Evolutionary conservation across 2,113 vertebrate species (phyloP).

Genomic region (Psephotus haematonotus): DNA sequence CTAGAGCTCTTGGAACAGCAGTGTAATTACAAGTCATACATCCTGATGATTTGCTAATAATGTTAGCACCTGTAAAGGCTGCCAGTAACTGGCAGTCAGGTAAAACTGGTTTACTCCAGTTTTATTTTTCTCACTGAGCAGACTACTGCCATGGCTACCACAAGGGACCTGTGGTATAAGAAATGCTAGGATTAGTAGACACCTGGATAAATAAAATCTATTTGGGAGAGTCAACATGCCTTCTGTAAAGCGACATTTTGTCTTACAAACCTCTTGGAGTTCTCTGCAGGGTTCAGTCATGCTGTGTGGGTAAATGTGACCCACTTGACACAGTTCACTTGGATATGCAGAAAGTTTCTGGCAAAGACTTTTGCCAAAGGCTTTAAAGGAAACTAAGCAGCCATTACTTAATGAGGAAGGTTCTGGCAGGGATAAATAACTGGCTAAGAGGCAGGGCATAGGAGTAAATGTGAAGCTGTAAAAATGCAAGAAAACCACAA

Average conservation of each 20-base stretch:
- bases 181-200: conserved; percentile 47
- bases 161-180: neutral
- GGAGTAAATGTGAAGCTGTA: neutral
- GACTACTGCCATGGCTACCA: neutral
- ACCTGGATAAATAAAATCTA: conserved; percentile 37
- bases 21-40: neutral
- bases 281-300: neutral
- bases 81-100: neutral
- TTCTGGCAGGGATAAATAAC: neutral
- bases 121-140: neutral
- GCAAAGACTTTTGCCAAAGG: neutral
- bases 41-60: neutral
- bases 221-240: conserved; percentile 2
- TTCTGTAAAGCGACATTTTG: neutral
- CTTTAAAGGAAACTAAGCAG: neutral
- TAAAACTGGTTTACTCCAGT: neutral
- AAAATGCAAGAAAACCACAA: neutral
- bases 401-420: neutral
- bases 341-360: neutral
- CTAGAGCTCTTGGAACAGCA: neutral
- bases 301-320: neutral
- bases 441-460: neutral
- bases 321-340: neutral
- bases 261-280: neutral
- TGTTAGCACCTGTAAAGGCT: neutral